Evolutionary conservation across 2,113 vertebrate genomes (phyloP).

Genomic region (Ailurus styani): DNA sequence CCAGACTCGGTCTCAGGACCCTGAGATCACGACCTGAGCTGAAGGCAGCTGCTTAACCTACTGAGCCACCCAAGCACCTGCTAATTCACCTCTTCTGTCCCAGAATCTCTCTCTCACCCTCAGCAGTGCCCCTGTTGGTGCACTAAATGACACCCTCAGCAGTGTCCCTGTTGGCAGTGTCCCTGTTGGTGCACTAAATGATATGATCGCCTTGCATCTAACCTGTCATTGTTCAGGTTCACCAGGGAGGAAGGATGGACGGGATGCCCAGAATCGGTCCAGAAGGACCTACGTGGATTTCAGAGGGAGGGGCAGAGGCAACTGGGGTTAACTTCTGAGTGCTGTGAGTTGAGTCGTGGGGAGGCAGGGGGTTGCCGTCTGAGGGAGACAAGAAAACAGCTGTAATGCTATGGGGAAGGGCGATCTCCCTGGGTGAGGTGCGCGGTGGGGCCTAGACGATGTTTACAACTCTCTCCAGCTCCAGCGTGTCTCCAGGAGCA

Average conservation of each 20-base stretch:
- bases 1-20: neutral
- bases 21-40: neutral
- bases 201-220: accelerated
- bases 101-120: neutral
- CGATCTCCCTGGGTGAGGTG: neutral
- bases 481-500: neutral
- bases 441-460: neutral
- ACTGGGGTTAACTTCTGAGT: neutral
- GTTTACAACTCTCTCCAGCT: neutral
- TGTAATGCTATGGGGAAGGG: neutral
- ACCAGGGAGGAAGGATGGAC: neutral
- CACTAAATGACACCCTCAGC: neutral
- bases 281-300: neutral
- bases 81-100: neutral
- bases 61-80: neutral
- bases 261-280: neutral
- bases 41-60: neutral
- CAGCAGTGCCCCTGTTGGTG: neutral
- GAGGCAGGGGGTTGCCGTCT: neutral
- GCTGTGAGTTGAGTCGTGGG: neutral
- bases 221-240: neutral
- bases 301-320: neutral
- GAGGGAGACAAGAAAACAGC: neutral
- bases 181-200: neutral
- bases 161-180: neutral